Base-by-base conservation (phyloP, 2,797 vertebrate genomes). In the Danio albolineatus region DNA sequence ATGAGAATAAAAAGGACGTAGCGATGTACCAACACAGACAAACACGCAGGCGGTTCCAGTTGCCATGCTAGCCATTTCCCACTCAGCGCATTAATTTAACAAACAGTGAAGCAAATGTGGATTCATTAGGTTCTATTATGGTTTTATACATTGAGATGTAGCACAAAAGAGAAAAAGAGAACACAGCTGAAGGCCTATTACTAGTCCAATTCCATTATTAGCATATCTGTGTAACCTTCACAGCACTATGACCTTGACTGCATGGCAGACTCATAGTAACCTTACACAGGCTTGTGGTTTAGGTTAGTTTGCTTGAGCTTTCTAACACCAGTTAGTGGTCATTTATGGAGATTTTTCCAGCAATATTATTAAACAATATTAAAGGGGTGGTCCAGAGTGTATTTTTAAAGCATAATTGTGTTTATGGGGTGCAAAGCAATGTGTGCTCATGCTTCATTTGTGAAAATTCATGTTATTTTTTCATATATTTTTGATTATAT, bases 141-240 rank as follows among this genome's bases (percentile, higher is more conserved):
- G 51, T 1, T 53, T 17, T 64, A 9, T 10, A 75, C 10, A 62
- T 19, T 28, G 44, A 62, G 46, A 43, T 51, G 71, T 48, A 41
- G 49, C 36, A 19, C 39, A 28, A 49, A 75, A 61, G 28, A 75
- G 12, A 21, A 28, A 49, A 75, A 61, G 28, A 75, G 12, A 21
- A 73, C 9, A 53, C n/a, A 44, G 36, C 6, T 46, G 7, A 75
- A 66, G 21, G 5, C n/a, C 7, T 41, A 49, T 16, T 65, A n/a
- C 5, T n/a, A 21, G 48, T 62, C 54, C 0, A 5, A 43, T 57
- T 67, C 21, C 17, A 28, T 70, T 1, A 70, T 21, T 61, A 43
- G 13, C 14, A 71, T 67, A 67, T 61, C 38, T 9, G 10, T 38
- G 56, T 70, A 71, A 71, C 46, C 38, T 61, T 78, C 17, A 70